Evolutionary conservation across 2,797 vertebrate genomes (phyloP).

Genomic region (Pangasius macronema): DNA sequence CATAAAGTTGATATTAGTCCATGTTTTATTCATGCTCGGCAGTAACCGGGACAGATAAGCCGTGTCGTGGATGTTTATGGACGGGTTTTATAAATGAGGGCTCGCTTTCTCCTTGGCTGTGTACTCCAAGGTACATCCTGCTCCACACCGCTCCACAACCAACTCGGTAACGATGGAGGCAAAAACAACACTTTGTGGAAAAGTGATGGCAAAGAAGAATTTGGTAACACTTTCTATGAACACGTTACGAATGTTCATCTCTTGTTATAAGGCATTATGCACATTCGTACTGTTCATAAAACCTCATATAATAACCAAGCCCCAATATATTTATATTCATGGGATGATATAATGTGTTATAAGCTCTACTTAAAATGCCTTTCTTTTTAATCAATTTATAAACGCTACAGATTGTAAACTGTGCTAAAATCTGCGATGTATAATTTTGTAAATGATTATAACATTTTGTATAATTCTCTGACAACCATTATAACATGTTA

Average conservation of each 20-base stretch:
- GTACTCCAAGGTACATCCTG: constrained; percentile 39
- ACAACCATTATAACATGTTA: neutral
- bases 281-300: neutral
- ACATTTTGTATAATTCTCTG: neutral
- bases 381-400: neutral
- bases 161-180: neutral
- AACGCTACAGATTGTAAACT: neutral
- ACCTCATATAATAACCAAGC: neutral
- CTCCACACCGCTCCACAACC: neutral
- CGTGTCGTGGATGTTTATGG: constrained; percentile 58
- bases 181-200: neutral
- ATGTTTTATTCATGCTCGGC: constrained; percentile 75
- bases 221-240: neutral
- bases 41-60: constrained; percentile 69
- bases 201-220: neutral
- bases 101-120: constrained; percentile 68
- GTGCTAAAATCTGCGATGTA: neutral
- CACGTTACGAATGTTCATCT: neutral
- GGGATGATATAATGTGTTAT: neutral
- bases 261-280: neutral
- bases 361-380: neutral
- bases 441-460: neutral
- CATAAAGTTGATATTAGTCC: constrained; percentile 58
- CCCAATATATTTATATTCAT: neutral
- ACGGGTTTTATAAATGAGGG: constrained; percentile 42